Base-by-base conservation (phyloP, 1,140 invertebrate species). In the Teleogryllus occipitalis region DNA sequence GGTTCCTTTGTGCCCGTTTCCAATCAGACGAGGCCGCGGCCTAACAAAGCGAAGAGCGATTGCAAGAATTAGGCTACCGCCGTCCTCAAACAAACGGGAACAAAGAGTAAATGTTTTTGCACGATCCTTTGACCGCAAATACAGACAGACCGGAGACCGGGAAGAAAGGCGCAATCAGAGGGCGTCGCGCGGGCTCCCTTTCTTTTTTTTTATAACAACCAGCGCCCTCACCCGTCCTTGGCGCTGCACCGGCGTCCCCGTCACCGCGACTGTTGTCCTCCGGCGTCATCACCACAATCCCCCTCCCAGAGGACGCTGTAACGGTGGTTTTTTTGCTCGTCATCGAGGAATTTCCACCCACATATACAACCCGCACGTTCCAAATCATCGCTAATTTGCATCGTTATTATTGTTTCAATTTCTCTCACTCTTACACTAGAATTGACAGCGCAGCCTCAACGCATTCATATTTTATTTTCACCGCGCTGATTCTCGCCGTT, bases 81-180 rank as follows among this genome's bases (percentile, higher is more conserved):
- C 54, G 54, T 65, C 54, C 54, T 65, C 54, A 65, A 65, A 65
- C 54, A 65, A 65, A 65, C 54, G 54, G 18, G 54, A 65, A 65
- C 54, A 65, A 65, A 65, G 54, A 65, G 54, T 65, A 65, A 65
- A 65, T 65, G 54, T 65, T 65, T 65, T 65, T 65, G 54, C 54
- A 65, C 54, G 54, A 65, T 65, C 54, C 54, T 65, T 65, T 65
- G 54, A 65, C 54, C 54, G 18, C 54, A 65, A 65, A 65, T 65
- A 65, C 54, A 65, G 54, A 65, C 54, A 65, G 54, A 65, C 54
- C 54, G 54, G 54, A 14, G 54, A 7, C 54, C 1, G 54, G 54
- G 54, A 65, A 65, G 54, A 65, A 65, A 65, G 54, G 54, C 54
- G 18, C 54, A 65, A 65, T 65, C 54, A 65, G 54, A 65, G 10